These are phyloP conservation scores for Tachina grossa DNA, from an alignment of 2,888 invertebrate species.

Conservation along the genomic window DNA sequence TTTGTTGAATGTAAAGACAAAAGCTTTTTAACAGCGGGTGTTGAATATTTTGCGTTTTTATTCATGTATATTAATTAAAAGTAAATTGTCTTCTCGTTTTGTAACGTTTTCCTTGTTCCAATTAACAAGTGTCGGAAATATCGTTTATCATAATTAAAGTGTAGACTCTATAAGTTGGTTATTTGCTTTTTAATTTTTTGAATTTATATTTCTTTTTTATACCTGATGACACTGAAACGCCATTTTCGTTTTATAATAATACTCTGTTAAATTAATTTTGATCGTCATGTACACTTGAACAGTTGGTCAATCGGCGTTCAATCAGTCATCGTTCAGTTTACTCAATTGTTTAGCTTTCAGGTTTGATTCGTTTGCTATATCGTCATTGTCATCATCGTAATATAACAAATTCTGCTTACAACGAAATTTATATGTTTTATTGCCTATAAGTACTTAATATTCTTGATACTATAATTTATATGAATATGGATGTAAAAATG, in stretches of 20 bases:
- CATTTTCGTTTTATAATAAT: conserved; percentile 32
- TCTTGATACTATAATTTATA: too few species aligned
- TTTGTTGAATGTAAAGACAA: conserved; percentile 8
- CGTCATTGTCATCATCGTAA: neutral
- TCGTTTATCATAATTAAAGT: neutral
- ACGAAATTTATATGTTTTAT: neutral
- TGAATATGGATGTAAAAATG: too few species aligned
- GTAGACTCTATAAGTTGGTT: neutral
- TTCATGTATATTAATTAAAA: conserved; percentile 42
- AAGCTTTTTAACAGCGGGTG: conserved; percentile 55
- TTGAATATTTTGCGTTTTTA: conserved; percentile 27
- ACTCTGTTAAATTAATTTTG: conserved; percentile 14
- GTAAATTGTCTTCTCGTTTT: conserved; percentile 11
- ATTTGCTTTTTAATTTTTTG: neutral
- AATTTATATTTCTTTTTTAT: neutral
- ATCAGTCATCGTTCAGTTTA: conserved; percentile 12
- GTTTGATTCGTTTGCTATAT: neutral
- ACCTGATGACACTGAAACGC: conserved; percentile 34
- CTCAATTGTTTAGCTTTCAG: conserved; percentile 4
- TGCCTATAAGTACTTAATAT: too few species aligned
- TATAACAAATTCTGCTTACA: conserved; percentile 1
- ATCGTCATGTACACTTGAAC: conserved; percentile 16
- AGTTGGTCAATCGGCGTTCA: conserved; percentile 16
- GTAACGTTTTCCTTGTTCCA: conserved; percentile 1
- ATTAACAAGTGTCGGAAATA: conserved; percentile 28